These are phyloP conservation scores for Neodon shergylaensis DNA, from an alignment of 2,113 vertebrate genomes.

Conservation along the genomic window DNA sequence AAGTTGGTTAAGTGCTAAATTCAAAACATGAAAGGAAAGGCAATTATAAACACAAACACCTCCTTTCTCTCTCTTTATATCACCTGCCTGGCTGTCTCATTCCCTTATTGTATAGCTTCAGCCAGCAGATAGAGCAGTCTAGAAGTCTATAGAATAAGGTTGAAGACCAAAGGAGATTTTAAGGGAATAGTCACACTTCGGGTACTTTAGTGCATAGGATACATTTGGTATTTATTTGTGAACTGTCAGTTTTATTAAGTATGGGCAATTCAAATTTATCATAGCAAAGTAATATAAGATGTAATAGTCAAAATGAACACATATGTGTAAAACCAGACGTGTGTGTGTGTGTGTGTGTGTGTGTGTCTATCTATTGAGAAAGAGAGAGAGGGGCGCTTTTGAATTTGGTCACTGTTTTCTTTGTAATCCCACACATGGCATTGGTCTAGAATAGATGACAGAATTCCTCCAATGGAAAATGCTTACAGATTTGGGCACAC, in stretches of 20 bases:
- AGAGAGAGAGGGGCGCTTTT: neutral
- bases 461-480: neutral
- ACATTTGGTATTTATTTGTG: neutral
- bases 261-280: neutral
- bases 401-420: neutral
- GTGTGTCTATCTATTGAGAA: fast-evolving
- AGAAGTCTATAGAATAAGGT: neutral
- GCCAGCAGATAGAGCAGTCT: neutral
- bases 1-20: slow-evolving; percentile 44
- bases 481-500: neutral
- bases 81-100: slow-evolving; percentile 21
- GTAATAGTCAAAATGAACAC: neutral
- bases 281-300: neutral
- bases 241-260: neutral
- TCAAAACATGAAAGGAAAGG: slow-evolving; percentile 54
- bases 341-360: neutral
- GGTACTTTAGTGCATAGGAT: neutral
- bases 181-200: neutral
- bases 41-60: slow-evolving; percentile 37
- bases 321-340: neutral
- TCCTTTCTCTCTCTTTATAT: slow-evolving; percentile 38
- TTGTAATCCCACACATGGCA: neutral
- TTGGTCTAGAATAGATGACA: neutral
- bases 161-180: neutral
- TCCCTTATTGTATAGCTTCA: neutral